Evolutionary conservation across 2,113 vertebrate genomes (phyloP).

Genomic region (Toxostoma redivivum): DNA sequence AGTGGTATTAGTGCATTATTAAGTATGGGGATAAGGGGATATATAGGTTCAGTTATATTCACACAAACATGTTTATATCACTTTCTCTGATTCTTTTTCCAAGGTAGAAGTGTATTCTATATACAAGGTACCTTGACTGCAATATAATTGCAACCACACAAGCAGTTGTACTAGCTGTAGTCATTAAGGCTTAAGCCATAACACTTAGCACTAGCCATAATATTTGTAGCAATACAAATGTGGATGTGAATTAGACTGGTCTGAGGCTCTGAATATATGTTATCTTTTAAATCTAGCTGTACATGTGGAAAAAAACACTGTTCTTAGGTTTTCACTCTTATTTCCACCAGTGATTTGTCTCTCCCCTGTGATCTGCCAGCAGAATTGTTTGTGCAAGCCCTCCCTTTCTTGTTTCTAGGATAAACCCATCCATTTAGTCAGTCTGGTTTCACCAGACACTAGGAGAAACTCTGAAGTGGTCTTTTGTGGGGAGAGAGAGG

Average conservation of each 20-base stretch:
- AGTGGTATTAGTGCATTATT: neutral
- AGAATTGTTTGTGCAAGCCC: neutral
- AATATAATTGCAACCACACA: neutral
- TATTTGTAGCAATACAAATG: neutral
- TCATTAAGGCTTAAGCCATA: neutral
- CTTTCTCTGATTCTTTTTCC: neutral
- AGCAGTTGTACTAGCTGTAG: neutral
- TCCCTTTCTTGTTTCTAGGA: neutral
- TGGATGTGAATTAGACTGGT: neutral
- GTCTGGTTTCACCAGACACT: neutral
- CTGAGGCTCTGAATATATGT: neutral
- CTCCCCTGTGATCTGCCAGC: neutral
- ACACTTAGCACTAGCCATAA: neutral
- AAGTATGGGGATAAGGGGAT: neutral
- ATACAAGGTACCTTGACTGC: neutral
- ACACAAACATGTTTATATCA: neutral
- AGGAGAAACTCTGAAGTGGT: neutral
- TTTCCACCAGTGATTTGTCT: neutral
- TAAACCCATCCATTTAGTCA: neutral
- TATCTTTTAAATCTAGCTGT: neutral
- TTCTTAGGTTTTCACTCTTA: neutral
- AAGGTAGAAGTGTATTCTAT: neutral
- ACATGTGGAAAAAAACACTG: fast-evolving
- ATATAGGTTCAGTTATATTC: neutral
- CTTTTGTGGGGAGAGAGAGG: neutral